These are phyloP conservation scores for Nomada hirtipes DNA, from an alignment of 2,888 invertebrate genomes.

Conservation along the genomic window DNA sequence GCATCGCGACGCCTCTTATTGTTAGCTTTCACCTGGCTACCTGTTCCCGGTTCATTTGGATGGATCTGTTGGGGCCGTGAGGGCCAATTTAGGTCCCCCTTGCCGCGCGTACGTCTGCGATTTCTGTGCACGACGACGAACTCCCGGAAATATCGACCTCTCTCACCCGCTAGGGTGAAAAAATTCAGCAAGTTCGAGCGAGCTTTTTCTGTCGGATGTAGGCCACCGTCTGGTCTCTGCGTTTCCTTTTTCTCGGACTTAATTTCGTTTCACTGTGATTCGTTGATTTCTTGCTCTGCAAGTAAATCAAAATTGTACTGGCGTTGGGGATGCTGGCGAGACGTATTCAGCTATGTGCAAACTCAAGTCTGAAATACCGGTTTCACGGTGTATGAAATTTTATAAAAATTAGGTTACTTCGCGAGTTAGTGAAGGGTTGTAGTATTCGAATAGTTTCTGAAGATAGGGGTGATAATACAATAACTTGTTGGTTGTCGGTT, in stretches of 20 bases:
- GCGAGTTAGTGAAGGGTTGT: too few species aligned
- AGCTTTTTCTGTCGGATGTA: neutral
- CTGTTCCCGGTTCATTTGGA: conserved; percentile 29
- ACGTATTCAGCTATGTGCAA: too few species aligned
- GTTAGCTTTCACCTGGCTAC: conserved; percentile 20
- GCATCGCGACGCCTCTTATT: conserved; percentile 11
- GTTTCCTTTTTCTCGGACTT: neutral
- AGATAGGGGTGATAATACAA: too few species aligned
- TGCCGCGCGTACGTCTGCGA: conserved; percentile 5
- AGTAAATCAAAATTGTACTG: neutral
- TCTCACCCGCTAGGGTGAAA: neutral
- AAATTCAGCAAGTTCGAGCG: neutral
- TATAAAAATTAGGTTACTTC: too few species aligned
- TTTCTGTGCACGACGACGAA: neutral
- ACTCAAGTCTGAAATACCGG: too few species aligned
- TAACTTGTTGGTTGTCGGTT: too few species aligned
- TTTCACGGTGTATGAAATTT: too few species aligned
- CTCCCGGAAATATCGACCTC: conserved; percentile 1
- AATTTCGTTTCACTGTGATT: neutral
- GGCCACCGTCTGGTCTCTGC: neutral
- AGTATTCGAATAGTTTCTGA: too few species aligned
- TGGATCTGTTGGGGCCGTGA: conserved; percentile 21
- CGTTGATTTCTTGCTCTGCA: neutral
- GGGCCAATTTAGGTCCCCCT: conserved; percentile 6
- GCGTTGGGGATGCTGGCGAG: too few species aligned